Conservation (phyloP, 92 coral and sea anemone genomes). For the Hydrozoanthus gracilis region DNA sequence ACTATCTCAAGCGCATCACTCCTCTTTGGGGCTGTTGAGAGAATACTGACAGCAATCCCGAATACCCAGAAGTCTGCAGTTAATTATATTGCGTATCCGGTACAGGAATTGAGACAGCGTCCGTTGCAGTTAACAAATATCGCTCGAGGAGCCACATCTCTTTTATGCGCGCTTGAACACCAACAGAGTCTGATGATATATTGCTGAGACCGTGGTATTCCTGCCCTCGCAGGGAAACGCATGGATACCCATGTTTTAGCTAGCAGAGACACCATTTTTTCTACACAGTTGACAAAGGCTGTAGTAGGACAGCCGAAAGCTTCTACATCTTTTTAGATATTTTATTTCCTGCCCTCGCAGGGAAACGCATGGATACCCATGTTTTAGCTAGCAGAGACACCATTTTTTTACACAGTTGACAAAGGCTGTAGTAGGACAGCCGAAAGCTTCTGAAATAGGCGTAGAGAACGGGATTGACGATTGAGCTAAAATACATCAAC, state of each 20-base stretch:
- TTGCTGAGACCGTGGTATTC: constrained; percentile 48
- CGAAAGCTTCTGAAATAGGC: too few species aligned
- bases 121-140: constrained; percentile 44
- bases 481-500: too few species aligned
- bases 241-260: neutral
- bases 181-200: constrained; percentile 45
- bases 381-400: neutral
- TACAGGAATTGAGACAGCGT: constrained; percentile 42
- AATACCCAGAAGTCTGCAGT: constrained; percentile 5
- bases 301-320: too few species aligned
- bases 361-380: too few species aligned
- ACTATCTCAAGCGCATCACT: constrained; percentile 37
- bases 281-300: too few species aligned
- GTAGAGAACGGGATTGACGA: too few species aligned
- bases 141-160: constrained; percentile 16
- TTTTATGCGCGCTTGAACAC: constrained; percentile 43
- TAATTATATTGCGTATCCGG: constrained; percentile 24
- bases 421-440: too few species aligned
- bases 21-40: constrained; percentile 43
- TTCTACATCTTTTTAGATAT: too few species aligned
- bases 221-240: constrained; percentile 43
- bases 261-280: neutral
- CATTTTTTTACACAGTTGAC: too few species aligned
- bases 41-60: constrained; percentile 23
- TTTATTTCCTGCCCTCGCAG: constrained; percentile 39